Evolutionary conservation across 2,113 vertebrate species (phyloP), one percentile per base, ranked within the genome.

Genomic region (Atrichornis clamosus): DNA sequence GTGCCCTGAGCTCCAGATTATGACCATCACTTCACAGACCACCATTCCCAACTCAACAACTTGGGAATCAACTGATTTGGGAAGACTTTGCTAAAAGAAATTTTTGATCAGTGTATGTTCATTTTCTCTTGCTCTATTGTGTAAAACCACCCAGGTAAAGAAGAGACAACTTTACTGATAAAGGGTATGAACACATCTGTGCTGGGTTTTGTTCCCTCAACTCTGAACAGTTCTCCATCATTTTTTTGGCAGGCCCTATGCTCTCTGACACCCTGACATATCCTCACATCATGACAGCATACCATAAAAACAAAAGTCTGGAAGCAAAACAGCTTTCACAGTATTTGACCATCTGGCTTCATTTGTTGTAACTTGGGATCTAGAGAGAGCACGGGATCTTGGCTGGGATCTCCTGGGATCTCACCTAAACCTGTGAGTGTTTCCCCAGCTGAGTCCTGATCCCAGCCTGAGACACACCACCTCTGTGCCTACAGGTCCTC

Each of bases 131-230:
- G 23, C 28, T 35, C 49, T n/a, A 3, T 4, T 1, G 27, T 13
- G 4, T 53, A 69, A 86, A 92, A 73, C 6, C 69, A 28, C 2
- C 0, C 44, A 72, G 7, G 19, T 28, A 32, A 80, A 81, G 62
- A 47, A 55, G 22, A 65, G 15, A 28, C 0, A 0, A 22, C 7
- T 41, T 75, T 24, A 37, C 7, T 37, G 28, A 16, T 23, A 4
- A 12, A 86, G 11, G 8, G 24, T 53, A n/a, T 2, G 21, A 77
- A 27, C 35, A 42, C 11, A 69, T 6, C 63, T 73, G 22, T n/a
- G n/a, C 16, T 19, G 35, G 53, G 6, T 56, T 69, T 90, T 83
- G 11, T 37, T 88, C 37, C 19, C 33, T 50, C n/a, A 80, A 52
- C 13, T 46, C 69, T 60, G 35, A 76, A 42, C 9, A 50, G 52